Evolutionary conservation across 2,797 vertebrate species (phyloP).

Genomic region (Choloepus didactylus): DNA sequence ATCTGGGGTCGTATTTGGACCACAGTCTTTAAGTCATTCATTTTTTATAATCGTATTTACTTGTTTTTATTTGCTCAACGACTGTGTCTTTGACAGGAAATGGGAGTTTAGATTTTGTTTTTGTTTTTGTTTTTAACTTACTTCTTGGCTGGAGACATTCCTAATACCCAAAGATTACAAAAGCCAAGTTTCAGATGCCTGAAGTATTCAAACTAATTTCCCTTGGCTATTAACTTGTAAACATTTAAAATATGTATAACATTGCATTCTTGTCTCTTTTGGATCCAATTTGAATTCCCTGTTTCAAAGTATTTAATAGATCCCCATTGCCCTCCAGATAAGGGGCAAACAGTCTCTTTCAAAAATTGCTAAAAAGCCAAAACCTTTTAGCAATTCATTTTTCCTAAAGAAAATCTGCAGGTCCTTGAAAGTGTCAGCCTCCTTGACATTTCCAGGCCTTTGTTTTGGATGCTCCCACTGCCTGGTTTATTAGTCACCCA

Average conservation of each 20-base stretch:
- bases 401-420: not conserved
- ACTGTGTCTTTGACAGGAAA: not conserved
- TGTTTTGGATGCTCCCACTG: no score
- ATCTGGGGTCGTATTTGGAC: not conserved
- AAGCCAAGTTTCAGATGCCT: conserved; percentile 23
- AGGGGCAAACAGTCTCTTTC: not conserved
- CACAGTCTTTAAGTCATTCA: not conserved
- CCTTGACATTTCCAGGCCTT: not conserved
- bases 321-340: not conserved
- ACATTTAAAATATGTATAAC: not conserved
- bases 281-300: not conserved
- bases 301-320: not conserved
- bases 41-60: not conserved
- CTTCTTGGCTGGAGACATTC: not conserved
- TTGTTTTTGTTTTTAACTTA: not conserved
- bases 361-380: not conserved
- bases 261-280: not conserved
- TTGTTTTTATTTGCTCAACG: not conserved
- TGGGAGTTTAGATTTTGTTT: not conserved
- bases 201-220: not conserved
- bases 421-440: not conserved
- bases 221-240: not conserved
- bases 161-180: not conserved
- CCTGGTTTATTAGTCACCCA: not conserved
- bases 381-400: conserved; percentile 17